phyloP scores from a whole-genome alignment of 2,888 invertebrate species.

The Hoplodrina blanda region DNA sequence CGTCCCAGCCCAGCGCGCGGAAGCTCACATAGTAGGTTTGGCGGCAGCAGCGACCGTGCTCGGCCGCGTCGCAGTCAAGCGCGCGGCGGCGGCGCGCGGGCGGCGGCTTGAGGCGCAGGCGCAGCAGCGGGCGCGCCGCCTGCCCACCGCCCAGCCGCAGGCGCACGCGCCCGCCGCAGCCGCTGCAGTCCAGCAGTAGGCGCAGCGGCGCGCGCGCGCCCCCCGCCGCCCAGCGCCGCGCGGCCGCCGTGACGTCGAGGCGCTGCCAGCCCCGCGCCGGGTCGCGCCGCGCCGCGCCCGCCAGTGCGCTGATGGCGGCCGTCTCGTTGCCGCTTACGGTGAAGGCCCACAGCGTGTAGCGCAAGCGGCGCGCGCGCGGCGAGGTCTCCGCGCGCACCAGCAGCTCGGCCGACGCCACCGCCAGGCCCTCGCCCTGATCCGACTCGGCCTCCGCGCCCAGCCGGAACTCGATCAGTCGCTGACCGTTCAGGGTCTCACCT shows the following conservation, averaged over 20 bases:
- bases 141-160: constrained; percentile 90
- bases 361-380: constrained; percentile 77
- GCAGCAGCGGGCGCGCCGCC: constrained; percentile 95
- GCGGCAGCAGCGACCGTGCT: constrained; percentile 93
- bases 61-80: constrained; percentile 94
- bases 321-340: constrained; percentile 92
- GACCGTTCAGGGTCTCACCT: constrained; percentile 96
- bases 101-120: constrained; percentile 93
- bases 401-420: constrained; percentile 94
- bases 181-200: constrained; percentile 96
- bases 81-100: constrained; percentile 95
- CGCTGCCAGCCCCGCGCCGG: constrained; percentile 95
- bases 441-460: constrained; percentile 91
- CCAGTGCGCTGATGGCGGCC: constrained; percentile 82
- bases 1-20: constrained; percentile 97
- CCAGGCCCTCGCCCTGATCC: constrained; percentile 91
- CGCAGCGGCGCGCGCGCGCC: constrained; percentile 91
- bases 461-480: constrained; percentile 96
- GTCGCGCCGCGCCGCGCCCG: constrained; percentile 88
- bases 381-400: constrained; percentile 91
- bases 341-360: constrained; percentile 94
- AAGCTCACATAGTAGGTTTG: constrained; percentile 98
- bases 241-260: constrained; percentile 95
- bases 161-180: constrained; percentile 94
- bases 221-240: constrained; percentile 92